phyloP scores from a whole-genome alignment of 2,797 vertebrate species.

The Sparidentex hasta region DNA sequence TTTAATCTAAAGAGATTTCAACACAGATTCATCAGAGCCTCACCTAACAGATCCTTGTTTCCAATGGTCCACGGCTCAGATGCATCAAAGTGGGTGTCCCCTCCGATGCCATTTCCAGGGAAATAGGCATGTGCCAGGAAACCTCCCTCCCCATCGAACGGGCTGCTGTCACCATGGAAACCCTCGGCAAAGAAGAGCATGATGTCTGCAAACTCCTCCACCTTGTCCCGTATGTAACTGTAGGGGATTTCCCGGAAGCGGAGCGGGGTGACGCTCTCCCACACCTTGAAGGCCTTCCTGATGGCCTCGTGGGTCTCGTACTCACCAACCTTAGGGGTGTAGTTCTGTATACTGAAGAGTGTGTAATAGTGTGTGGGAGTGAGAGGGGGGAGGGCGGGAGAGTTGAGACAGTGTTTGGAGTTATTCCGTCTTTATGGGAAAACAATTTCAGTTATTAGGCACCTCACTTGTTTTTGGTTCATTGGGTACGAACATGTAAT shows the following conservation, averaged over 20 bases:
- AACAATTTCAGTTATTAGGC: not conserved
- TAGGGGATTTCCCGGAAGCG: constrained; percentile 93
- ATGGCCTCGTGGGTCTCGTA: constrained; percentile 91
- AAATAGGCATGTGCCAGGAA: constrained; percentile 96
- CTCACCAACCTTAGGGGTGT: constrained; percentile 93
- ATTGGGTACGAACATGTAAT: not conserved
- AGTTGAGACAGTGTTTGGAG: not conserved
- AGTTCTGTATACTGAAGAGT: constrained; percentile 93
- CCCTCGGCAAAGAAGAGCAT: constrained; percentile 95
- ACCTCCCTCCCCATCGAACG: constrained; percentile 94
- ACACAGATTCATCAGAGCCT: constrained; percentile 58
- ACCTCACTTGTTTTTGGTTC: not conserved
- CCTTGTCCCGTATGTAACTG: constrained; percentile 88
- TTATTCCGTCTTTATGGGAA: constrained; percentile 1
- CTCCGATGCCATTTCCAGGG: constrained; percentile 92
- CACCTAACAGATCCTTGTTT: constrained; percentile 89
- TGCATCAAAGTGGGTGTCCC: constrained; percentile 95
- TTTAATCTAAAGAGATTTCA: not conserved
- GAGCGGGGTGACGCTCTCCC: constrained; percentile 90
- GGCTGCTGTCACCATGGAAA: constrained; percentile 94
- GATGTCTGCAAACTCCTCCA: constrained; percentile 92
- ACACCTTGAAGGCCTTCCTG: constrained; percentile 91
- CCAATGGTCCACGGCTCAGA: constrained; percentile 94
- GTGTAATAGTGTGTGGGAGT: constrained; percentile 2
- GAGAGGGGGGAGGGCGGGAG: not conserved